phyloP scores from a whole-genome alignment of 2,797 vertebrate genomes.

The Orestias chungarensis region DNA sequence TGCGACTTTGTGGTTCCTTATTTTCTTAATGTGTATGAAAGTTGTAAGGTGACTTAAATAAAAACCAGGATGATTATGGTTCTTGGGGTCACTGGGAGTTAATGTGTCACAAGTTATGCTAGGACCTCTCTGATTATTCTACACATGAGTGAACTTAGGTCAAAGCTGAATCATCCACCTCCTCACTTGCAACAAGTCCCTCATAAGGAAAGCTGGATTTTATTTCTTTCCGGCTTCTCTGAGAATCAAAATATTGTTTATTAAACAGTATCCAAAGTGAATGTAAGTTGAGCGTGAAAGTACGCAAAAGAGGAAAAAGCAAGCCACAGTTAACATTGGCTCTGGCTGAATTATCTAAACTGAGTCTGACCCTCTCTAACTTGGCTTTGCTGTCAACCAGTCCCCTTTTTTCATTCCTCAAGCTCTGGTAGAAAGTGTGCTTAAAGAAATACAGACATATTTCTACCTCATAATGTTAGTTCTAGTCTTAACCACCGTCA shows the following conservation, averaged over 20 bases:
- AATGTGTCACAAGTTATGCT: conserved; percentile 49
- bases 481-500: conserved; percentile 63
- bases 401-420: conserved; percentile 44
- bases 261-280: conserved; percentile 65
- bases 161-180: conserved; percentile 60
- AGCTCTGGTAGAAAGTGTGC: conserved; percentile 35
- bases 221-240: conserved; percentile 39
- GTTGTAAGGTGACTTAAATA: conserved; percentile 35
- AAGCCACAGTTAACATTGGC: conserved; percentile 64
- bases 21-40: conserved; percentile 22
- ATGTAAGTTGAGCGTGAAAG: conserved; percentile 57
- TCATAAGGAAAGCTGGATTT: conserved; percentile 59
- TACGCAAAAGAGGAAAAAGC: conserved; percentile 43
- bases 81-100: conserved; percentile 47
- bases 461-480: conserved; percentile 63
- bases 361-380: conserved; percentile 50
- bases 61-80: conserved; percentile 29
- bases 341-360: conserved; percentile 55
- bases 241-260: conserved; percentile 59
- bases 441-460: conserved; percentile 58
- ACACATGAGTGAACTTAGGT: conserved; percentile 46
- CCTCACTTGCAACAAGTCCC: conserved; percentile 46
- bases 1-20: conserved; percentile 20
- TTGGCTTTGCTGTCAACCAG: conserved; percentile 39
- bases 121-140: conserved; percentile 36